Base-by-base conservation (phyloP, 2,797 vertebrate species). In the Amblyopsis hoosieri region DNA sequence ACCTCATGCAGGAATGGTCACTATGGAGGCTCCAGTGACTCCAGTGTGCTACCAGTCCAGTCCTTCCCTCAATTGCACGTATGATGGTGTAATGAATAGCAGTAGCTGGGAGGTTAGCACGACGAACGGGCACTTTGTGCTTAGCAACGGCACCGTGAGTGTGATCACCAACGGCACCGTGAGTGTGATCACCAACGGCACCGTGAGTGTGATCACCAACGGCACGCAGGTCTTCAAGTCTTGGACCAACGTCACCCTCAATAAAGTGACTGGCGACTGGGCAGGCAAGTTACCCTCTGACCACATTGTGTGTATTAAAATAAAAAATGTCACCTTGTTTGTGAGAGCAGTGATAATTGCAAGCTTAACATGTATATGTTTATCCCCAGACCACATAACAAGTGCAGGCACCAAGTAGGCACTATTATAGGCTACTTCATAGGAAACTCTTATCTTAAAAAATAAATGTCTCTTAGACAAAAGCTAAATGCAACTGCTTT, bases 1-100 rank as follows among this genome's bases (percentile, higher is more conserved):
- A 45, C 56, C 53, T 57, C 12, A 62, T 29, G 71, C 51, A 93
- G 92, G 91, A 52, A 42, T 91, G 72, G 89, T 88, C 19, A 23
- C 19, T 3, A 89, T 93, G 0, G 8, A 70, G 0, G 3, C 60
- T 0, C 86, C 81, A 1, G 0, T 0, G 0, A 0, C 0, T 0
- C 17, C 0, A 5, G 71, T 91, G 53, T 46, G 46, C 1, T 92
- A 89, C n/a, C 0, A 1, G 0, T 76, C 83, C 0, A 0, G 0
- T 0, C 57, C 68, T 0, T 0, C 0, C 0, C 23, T 93, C 8
- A 76, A 10, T 0, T 93, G 92, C 63, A 65, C 1, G 1, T 67
- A 82, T 10, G 45, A 78, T 0, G 87, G 86, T 64, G 0, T 0
- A 0, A 60, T 79, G 1, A 55, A 2, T 0, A 59, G 11, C 0